These are phyloP conservation scores for Ichneumon xanthorius DNA, from an alignment of 2,888 invertebrate species.

Conservation along the genomic window DNA sequence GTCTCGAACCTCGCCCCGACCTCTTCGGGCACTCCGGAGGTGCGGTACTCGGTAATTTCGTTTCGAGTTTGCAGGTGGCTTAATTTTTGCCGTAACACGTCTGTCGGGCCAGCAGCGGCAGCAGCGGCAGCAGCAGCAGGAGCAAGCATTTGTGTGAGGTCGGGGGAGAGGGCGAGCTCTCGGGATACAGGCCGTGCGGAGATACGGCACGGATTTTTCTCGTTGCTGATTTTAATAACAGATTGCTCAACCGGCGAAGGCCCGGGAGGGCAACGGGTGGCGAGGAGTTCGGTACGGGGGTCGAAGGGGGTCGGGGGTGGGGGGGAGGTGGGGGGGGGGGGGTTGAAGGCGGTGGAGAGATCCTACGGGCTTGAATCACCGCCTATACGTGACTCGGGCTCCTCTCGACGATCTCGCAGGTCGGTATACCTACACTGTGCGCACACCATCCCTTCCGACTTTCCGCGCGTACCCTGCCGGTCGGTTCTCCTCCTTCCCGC, in stretches of 20 bases:
- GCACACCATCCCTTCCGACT: conserved; percentile 60
- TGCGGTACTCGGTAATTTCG: conserved; percentile 68
- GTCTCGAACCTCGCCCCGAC: neutral
- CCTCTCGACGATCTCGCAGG: conserved; percentile 63
- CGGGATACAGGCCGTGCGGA: conserved; percentile 72
- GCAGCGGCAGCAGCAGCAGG: conserved; percentile 42
- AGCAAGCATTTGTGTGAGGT: conserved; percentile 48
- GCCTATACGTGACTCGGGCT: conserved; percentile 82
- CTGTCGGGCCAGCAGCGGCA: conserved; percentile 72
- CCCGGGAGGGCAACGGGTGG: conserved; percentile 45
- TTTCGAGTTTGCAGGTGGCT: conserved; percentile 80
- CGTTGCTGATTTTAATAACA: conserved; percentile 85
- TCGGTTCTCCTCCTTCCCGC: conserved; percentile 68
- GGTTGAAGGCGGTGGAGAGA: conserved; percentile 2
- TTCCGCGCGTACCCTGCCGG: conserved; percentile 44
- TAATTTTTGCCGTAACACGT: conserved; percentile 84
- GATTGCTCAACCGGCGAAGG: conserved; percentile 67
- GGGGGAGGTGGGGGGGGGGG: neutral
- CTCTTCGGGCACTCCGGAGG: conserved; percentile 29
- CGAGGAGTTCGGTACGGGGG: neutral
- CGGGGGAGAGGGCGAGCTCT: conserved; percentile 29
- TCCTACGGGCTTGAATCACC: conserved; percentile 79
- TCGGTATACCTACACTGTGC: conserved; percentile 49
- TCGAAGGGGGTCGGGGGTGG: neutral
- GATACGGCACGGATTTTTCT: conserved; percentile 85